These are phyloP conservation scores for Phymorhynchus buccinoides DNA, from an alignment of 1,140 invertebrate genomes.

Conservation along the genomic window DNA sequence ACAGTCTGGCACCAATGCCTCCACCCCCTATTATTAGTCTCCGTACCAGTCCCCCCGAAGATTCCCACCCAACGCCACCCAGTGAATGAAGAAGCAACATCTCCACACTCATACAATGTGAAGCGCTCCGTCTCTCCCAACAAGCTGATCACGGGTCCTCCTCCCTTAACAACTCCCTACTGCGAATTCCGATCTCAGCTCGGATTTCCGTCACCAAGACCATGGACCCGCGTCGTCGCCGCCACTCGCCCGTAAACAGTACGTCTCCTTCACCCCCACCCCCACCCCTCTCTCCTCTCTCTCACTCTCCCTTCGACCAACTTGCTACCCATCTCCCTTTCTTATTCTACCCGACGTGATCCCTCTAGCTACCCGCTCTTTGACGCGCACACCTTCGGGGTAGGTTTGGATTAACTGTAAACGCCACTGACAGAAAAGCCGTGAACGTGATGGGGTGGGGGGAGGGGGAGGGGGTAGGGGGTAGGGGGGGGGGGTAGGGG, in stretches of 20 bases:
- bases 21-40: neutral
- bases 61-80: neutral
- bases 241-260: neutral
- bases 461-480: neutral
- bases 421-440: conserved; percentile 4
- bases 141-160: neutral
- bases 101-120: neutral
- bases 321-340: too few relatives aligned
- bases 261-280: too few relatives aligned
- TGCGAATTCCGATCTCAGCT: conserved; percentile 15
- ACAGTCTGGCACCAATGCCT: neutral
- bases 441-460: neutral
- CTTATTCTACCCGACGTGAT: too few relatives aligned
- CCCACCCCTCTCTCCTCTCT: neutral
- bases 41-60: neutral
- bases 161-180: too few relatives aligned
- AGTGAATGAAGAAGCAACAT: neutral
- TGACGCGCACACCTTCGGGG: too few relatives aligned
- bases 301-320: too few relatives aligned
- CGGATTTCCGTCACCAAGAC: conserved; percentile 3
- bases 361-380: too few relatives aligned
- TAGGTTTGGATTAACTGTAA: neutral
- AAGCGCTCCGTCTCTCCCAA: neutral
- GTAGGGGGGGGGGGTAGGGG: neutral
- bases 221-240: neutral